Percentiles rank a stretch among this genome's conserved stretches.
Evolutionary conservation across 2,888 invertebrate species (phyloP).

Genomic region (Schizotus pectinicornis): DNA sequence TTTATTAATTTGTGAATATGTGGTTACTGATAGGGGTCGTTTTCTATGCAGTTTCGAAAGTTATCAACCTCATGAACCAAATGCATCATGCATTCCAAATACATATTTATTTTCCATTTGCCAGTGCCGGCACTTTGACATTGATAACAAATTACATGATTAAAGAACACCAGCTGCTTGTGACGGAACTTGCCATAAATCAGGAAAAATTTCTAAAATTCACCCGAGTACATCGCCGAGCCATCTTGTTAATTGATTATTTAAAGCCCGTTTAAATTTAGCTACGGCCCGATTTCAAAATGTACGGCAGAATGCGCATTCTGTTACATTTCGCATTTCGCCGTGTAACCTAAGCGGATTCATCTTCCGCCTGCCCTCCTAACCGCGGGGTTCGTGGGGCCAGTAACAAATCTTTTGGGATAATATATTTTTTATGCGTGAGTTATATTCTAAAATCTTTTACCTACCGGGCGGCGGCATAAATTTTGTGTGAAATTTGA

Average conservation of each 20-base stretch:
- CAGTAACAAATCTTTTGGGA: conserved; percentile 3
- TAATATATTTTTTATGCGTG: conserved; percentile 1
- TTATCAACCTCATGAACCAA: too few species aligned
- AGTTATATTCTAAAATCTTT: not conserved
- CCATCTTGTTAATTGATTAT: conserved; percentile 9
- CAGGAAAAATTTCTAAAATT: conserved; percentile 1
- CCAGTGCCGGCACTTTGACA: not conserved
- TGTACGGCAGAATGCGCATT: not conserved
- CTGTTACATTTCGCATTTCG: too few species aligned
- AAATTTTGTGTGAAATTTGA: too few species aligned
- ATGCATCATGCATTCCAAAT: too few species aligned
- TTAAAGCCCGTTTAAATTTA: conserved; percentile 9
- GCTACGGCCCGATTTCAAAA: not conserved
- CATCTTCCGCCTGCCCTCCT: too few species aligned
- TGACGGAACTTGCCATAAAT: conserved; percentile 9
- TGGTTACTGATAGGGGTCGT: too few species aligned
- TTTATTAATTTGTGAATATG: too few species aligned
- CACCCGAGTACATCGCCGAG: not conserved
- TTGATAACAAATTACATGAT: conserved; percentile 12
- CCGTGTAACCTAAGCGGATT: too few species aligned
- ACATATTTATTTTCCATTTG: too few species aligned
- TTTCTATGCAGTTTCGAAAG: too few species aligned
- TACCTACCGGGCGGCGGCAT: not conserved
- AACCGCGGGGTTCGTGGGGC: too few species aligned
- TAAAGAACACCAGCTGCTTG: conserved; percentile 11